Evolutionary conservation across 1,140 invertebrate species (phyloP), one percentile per base, ranked within the genome.

Genomic region (Phthorimaea operculella): DNA sequence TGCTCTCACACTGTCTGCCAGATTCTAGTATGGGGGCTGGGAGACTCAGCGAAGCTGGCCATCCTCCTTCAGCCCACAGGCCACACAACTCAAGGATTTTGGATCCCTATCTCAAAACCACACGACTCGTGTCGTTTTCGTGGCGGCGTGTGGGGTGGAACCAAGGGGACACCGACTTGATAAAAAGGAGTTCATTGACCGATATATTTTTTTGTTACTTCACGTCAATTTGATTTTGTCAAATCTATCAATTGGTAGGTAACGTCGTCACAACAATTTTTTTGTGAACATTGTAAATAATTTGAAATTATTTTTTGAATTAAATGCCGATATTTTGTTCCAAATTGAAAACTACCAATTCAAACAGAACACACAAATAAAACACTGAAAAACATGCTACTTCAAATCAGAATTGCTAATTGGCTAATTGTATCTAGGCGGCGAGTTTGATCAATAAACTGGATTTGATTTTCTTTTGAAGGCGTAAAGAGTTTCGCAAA

Each of bases 381-480:
- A 39, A 39, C 21, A 28, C 6, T 28, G 6, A 28, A 28, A 28
- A 28, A 28, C 21, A 28, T 28, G 21, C 6, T 28, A 28, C 21
- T 4, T 28, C 2, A 28, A 28, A 4, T 4, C 21, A 2, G 2
- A 28, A 4, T 2, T 28, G 21, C 21, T 28, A 6, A 6, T 6
- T 28, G 21, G 21, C 21, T 28, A 39, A 12, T 9, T 39, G 36
- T 55, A 33, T 55, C 72, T 62, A 77, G 51, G 73, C 21, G 44
- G 34, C 54, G 66, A 72, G 61, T 80, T 79, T 60, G 56, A 79
- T 83, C 79, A 57, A 83, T 80, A 70, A 9, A 14, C 17, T 45
- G 34, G 58, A 17, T 47, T 54, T 49, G 14, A 55, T 52, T 60
- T 45, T 45, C 55, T 62, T 39, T 60, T 54, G 45, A 28, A 5